Evolutionary conservation across 2,113 vertebrate species (phyloP), one percentile per base, ranked within the genome.

Genomic region (Tonatia bakeri): DNA sequence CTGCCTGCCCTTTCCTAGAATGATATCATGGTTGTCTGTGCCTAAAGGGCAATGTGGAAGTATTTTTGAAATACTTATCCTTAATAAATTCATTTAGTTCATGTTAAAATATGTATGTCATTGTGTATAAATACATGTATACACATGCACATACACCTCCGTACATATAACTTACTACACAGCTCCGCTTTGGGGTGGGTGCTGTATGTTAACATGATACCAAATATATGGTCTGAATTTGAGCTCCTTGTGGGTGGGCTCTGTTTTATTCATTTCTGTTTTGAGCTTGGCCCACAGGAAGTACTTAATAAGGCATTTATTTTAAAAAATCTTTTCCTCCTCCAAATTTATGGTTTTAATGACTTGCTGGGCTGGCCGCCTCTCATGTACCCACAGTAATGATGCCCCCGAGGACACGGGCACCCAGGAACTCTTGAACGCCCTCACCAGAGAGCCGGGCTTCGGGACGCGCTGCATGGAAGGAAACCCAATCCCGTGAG

Each of bases 381-480:
- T 94, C 24, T 97, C 61, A 14, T 97, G 31, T 95, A 20, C 65
- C 92, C 47, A 13, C 77, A 99, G 99, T 96, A 99, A 99, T 0
- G 99, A 99, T 24, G 99, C 99, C 31, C 99, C 99, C 1, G 98
- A 98, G 96, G 99, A 99, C 64, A 19, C 50, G 61, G 98, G 97
- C 96, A 99, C 99, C 97, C 99, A 99, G 98, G 98, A 96, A 17
- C 98, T 99, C 87, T 93, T 99, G 85, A 97, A 97, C 0, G 98
- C 99, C 36, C 98, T 99, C 76, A 97, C 99, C 86, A 97, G 98
- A 28, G 91, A 98, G 16, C 99, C 99, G 2, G 99, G 99, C 28
- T 99, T 99, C 19, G 99, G 99, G 77, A 99, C 99, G 4, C 99
- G 99, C 13, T 99, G 99, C 96, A 99, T 99, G 99, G 98, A 99